Percentiles rank a stretch among this genome's conserved stretches.
Conservation (phyloP, 2,113 vertebrate genomes). For the Notarius lentiginosus region DNA sequence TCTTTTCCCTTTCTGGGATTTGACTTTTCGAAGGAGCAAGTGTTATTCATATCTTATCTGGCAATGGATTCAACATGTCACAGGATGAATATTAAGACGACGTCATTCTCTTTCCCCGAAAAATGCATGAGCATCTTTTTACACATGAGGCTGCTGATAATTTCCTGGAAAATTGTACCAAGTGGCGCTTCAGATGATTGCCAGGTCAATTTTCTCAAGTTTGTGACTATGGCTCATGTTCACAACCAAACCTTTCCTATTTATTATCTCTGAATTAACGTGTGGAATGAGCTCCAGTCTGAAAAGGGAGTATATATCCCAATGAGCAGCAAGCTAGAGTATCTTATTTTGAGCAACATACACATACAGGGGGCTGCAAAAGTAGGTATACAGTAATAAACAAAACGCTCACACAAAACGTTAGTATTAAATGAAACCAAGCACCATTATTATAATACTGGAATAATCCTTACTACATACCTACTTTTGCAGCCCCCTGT, state of each 20-base stretch:
- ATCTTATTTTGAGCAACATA: not conserved
- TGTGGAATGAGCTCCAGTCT: not conserved
- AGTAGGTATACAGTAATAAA: no score
- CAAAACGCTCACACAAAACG: no score
- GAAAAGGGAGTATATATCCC: not conserved
- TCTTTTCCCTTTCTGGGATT: not conserved
- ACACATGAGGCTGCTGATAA: not conserved
- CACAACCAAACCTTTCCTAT: not conserved
- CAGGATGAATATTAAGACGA: not conserved
- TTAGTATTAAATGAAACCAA: no score
- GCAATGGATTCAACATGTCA: not conserved
- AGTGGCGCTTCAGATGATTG: not conserved
- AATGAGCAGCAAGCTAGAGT: not conserved
- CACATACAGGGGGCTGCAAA: not conserved
- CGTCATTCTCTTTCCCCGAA: not conserved
- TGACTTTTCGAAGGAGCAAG: not conserved
- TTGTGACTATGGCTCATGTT: not conserved
- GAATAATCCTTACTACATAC: no score
- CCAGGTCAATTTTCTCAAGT: conserved; percentile 5
- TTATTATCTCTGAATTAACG: not conserved
- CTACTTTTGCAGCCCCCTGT: no score
- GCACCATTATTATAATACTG: no score
- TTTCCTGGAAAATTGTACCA: not conserved
- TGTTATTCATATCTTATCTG: not conserved
- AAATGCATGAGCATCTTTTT: not conserved